These are phyloP conservation scores for Tolmerus cingulatus DNA, from an alignment of 2,888 invertebrate species.

Conservation along the genomic window DNA sequence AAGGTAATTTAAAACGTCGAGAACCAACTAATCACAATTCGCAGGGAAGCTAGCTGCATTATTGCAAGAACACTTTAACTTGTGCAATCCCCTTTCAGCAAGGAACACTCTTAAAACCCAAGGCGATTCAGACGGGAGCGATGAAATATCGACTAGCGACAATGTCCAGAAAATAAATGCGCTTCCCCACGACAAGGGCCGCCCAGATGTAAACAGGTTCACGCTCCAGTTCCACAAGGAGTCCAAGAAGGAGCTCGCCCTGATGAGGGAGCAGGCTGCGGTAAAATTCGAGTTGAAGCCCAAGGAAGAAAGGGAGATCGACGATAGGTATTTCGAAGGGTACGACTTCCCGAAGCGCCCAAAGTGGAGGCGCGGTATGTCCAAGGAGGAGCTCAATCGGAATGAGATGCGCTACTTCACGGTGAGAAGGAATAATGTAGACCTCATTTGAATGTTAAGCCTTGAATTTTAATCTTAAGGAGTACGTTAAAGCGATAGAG, in stretches of 20 bases:
- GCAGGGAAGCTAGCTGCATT: neutral
- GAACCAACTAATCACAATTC: neutral
- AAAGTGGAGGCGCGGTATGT: conserved; percentile 81
- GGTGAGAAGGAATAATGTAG: conserved; percentile 49
- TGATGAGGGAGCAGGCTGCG: conserved; percentile 72
- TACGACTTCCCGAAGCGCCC: conserved; percentile 86
- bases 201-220: conserved; percentile 72
- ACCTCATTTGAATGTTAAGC: neutral
- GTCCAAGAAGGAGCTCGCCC: conserved; percentile 74
- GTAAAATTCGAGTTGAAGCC: conserved; percentile 64
- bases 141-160: conserved; percentile 56
- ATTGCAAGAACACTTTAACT: neutral
- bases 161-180: conserved; percentile 68
- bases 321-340: conserved; percentile 72
- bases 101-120: neutral
- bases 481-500: conserved; percentile 76
- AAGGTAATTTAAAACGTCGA: conserved; percentile 54
- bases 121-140: conserved; percentile 59
- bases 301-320: conserved; percentile 73
- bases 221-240: conserved; percentile 86
- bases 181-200: conserved; percentile 66
- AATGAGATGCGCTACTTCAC: conserved; percentile 84
- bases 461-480: conserved; percentile 66
- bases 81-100: neutral
- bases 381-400: conserved; percentile 75